These are phyloP conservation scores for Sphyrna mokarran DNA, from an alignment of 2,113 vertebrate species.

Conservation along the genomic window DNA sequence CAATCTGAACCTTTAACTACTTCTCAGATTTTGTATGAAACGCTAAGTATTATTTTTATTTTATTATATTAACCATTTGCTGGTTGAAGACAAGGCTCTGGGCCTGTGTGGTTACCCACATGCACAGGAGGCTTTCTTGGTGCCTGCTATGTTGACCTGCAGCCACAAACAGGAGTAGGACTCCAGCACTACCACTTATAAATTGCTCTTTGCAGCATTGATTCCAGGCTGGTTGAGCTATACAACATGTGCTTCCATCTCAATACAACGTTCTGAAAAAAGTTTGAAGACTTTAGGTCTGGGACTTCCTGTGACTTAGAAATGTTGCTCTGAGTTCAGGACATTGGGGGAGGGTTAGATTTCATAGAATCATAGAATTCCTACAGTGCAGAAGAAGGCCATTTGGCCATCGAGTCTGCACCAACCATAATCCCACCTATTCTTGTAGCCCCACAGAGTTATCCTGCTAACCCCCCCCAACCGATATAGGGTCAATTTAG, in stretches of 20 bases:
- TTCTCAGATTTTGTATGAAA: background rate
- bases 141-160: background rate
- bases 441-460: too few relatives aligned
- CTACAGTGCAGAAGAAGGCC: too few relatives aligned
- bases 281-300: background rate
- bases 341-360: background rate
- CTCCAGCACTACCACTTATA: background rate
- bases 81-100: background rate
- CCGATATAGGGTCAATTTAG: too few relatives aligned
- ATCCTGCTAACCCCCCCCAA: too few relatives aligned
- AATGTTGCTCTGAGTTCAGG: background rate
- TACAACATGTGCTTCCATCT: background rate
- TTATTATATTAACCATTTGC: background rate
- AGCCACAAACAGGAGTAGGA: background rate
- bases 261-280: background rate
- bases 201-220: background rate
- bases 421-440: too few relatives aligned
- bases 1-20: background rate
- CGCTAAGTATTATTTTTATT: background rate
- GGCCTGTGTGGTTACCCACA: background rate
- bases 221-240: background rate
- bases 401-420: too few relatives aligned
- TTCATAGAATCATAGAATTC: too few relatives aligned
- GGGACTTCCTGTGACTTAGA: background rate
- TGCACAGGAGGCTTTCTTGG: background rate